Conservation (phyloP, 2,797 vertebrate genomes). For the Amniataba percoides region DNA sequence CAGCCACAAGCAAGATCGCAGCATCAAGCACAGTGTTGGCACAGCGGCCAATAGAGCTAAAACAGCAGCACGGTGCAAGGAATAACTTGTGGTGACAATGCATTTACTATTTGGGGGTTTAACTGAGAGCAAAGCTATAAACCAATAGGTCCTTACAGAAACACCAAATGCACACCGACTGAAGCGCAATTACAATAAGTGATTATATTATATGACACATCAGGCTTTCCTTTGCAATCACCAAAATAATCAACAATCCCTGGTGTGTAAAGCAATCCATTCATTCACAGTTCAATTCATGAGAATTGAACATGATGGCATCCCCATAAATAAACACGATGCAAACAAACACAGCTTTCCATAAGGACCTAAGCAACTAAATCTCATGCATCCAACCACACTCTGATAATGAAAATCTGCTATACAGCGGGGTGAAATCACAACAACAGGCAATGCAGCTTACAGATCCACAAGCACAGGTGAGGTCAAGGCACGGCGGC, state of each 20-base stretch:
- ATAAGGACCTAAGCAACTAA: background rate
- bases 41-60: too few relatives aligned
- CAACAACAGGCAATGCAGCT: background rate
- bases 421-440: background rate
- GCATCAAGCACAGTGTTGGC: too few relatives aligned
- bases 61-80: too few relatives aligned
- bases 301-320: background rate
- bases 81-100: too few relatives aligned
- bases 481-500: background rate
- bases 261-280: background rate
- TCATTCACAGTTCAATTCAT: too few relatives aligned
- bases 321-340: background rate
- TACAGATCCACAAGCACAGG: background rate
- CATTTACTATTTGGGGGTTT: too few relatives aligned
- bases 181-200: too few relatives aligned
- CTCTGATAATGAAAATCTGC: background rate
- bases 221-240: background rate
- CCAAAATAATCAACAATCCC: background rate
- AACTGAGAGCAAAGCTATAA: too few relatives aligned
- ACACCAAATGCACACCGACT: too few relatives aligned
- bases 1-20: too few relatives aligned
- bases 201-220: too few relatives aligned
- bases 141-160: too few relatives aligned
- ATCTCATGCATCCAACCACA: background rate
- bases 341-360: background rate